phyloP scores from a whole-genome alignment of 2,113 vertebrate genomes.

The Boulengeromyrus knoepffleri region DNA sequence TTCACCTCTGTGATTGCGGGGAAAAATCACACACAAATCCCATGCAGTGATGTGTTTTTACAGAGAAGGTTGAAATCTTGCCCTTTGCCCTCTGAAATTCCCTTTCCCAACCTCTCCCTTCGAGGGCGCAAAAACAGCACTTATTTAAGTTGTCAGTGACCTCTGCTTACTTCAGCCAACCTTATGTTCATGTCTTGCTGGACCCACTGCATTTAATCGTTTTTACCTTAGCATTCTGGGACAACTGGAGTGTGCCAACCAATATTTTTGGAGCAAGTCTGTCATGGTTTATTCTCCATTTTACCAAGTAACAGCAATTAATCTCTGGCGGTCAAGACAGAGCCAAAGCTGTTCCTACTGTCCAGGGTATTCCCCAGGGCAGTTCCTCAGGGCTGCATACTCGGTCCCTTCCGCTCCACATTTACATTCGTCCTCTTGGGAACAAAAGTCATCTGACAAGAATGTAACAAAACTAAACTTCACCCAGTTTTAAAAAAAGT shows the following conservation, averaged over 20 bases:
- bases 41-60: background rate
- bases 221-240: background rate
- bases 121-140: background rate
- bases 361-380: background rate
- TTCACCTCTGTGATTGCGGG: background rate
- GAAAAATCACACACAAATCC: background rate
- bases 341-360: background rate
- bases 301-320: background rate
- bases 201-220: background rate
- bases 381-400: background rate
- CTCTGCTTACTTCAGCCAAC: background rate
- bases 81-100: constrained; percentile 4
- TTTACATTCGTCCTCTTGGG: constrained; percentile 6
- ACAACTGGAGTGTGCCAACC: background rate
- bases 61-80: background rate
- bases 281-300: background rate
- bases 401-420: background rate
- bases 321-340: background rate
- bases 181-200: background rate
- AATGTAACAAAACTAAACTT: background rate
- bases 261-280: background rate
- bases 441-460: background rate
- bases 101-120: background rate
- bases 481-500: background rate
- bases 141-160: background rate